Conservation (phyloP, 2,797 vertebrate species). For the Crocidura indochinensis region DNA sequence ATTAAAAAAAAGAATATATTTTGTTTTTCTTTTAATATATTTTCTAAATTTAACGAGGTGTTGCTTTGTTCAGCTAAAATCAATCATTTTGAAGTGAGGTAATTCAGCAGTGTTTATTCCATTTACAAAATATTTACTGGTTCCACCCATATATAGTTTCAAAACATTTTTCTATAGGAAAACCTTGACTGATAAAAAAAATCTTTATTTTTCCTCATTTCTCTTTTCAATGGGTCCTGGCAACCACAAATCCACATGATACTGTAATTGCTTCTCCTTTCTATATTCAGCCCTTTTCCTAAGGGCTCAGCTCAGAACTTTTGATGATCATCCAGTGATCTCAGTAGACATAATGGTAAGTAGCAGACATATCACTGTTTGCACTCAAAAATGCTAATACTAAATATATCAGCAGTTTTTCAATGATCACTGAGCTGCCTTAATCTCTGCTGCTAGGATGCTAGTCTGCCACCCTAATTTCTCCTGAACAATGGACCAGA, state of each 20-base stretch:
- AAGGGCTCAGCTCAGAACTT: not conserved
- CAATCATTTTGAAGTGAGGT: not conserved
- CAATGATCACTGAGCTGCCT: not conserved
- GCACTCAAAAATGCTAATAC: not conserved
- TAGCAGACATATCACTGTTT: not conserved
- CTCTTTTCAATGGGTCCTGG: not conserved
- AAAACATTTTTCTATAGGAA: conserved; percentile 31
- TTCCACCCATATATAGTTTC: not conserved
- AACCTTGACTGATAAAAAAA: not conserved
- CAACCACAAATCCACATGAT: not conserved
- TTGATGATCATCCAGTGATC: not conserved
- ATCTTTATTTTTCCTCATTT: not conserved
- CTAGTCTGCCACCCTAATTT: not conserved
- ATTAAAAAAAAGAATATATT: too few species aligned
- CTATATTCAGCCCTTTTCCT: not conserved
- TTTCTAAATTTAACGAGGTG: conserved; percentile 42
- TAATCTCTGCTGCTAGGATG: not conserved
- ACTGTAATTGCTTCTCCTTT: not conserved
- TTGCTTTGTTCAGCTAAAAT: conserved; percentile 9
- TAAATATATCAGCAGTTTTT: not conserved
- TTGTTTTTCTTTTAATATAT: not conserved
- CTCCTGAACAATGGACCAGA: not conserved
- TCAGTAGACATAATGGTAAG: not conserved
- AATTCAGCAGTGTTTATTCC: not conserved
- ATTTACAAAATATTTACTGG: too few species aligned